phyloP scores from a whole-genome alignment of 2,113 vertebrate species.

The Candoia aspera region DNA sequence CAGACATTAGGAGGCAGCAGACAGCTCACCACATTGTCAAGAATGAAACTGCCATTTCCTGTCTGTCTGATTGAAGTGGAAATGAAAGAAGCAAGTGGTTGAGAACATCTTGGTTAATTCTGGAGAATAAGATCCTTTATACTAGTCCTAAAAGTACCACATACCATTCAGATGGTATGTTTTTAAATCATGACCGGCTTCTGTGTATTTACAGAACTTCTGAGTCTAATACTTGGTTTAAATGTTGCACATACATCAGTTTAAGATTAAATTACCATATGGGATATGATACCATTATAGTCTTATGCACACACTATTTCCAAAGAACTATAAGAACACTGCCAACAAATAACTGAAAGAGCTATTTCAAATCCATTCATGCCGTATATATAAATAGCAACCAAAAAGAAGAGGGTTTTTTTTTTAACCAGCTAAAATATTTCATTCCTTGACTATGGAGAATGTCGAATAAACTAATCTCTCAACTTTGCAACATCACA shows the following conservation, averaged over 20 bases:
- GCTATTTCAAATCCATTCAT: conserved; percentile 10
- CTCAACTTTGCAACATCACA: neutral
- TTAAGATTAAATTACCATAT: neutral
- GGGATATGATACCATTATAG: neutral
- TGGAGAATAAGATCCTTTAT: neutral
- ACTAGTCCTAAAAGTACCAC: neutral
- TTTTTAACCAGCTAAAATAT: conserved; percentile 14
- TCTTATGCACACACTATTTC: neutral
- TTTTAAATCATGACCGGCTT: neutral
- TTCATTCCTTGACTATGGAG: conserved; percentile 17
- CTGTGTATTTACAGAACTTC: neutral
- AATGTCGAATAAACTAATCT: conserved; percentile 12
- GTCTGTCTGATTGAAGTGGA: conserved; percentile 33
- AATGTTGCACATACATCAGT: neutral
- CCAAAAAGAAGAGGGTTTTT: neutral
- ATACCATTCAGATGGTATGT: neutral
- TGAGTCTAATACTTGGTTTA: neutral
- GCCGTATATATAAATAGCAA: conserved; percentile 12
- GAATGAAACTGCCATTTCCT: conserved; percentile 43
- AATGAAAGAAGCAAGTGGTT: conserved; percentile 4
- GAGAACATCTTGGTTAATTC: conserved; percentile 27
- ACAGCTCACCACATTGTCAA: conserved; percentile 71
- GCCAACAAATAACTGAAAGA: conserved; percentile 18
- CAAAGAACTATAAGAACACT: neutral
- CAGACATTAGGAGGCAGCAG: conserved; percentile 84